Conservation (phyloP, 1,140 invertebrate genomes). For the Brachionus rotundiformis region DNA sequence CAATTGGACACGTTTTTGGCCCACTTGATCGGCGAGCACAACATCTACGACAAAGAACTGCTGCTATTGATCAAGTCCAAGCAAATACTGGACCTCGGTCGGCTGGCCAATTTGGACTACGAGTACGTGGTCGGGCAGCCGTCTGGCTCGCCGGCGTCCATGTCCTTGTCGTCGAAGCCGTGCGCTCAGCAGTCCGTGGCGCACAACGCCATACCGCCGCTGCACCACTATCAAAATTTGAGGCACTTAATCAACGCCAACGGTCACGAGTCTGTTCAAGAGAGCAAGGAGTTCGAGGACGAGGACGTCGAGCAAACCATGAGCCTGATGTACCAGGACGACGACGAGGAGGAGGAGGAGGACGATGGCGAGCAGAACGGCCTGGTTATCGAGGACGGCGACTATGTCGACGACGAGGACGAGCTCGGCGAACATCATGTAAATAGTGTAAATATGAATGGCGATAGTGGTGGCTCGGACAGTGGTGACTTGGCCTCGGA, state of each 20-base stretch:
- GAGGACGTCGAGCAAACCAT: not conserved
- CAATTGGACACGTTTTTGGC: not conserved
- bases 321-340: not conserved
- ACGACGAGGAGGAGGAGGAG: not conserved
- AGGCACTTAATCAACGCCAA: too few relatives aligned
- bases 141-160: not conserved
- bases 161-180: conserved; percentile 10
- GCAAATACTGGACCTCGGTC: not conserved
- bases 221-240: conserved; percentile 8
- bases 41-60: conserved; percentile 30
- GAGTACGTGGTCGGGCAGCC: not conserved
- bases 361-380: not conserved
- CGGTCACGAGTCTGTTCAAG: too few relatives aligned
- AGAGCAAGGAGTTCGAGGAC: not conserved
- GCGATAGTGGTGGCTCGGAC: not conserved
- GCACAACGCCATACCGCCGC: not conserved
- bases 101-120: not conserved
- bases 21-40: conserved; percentile 30
- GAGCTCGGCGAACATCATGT: not conserved
- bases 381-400: not conserved
- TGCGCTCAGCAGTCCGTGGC: not conserved
- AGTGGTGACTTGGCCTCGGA: not conserved
- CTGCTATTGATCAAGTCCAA: conserved; percentile 2
- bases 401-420: not conserved
- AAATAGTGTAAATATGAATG: conserved; percentile 29